phyloP scores from a whole-genome alignment of 1,140 invertebrate genomes.

The Drosophila nebulosa region DNA sequence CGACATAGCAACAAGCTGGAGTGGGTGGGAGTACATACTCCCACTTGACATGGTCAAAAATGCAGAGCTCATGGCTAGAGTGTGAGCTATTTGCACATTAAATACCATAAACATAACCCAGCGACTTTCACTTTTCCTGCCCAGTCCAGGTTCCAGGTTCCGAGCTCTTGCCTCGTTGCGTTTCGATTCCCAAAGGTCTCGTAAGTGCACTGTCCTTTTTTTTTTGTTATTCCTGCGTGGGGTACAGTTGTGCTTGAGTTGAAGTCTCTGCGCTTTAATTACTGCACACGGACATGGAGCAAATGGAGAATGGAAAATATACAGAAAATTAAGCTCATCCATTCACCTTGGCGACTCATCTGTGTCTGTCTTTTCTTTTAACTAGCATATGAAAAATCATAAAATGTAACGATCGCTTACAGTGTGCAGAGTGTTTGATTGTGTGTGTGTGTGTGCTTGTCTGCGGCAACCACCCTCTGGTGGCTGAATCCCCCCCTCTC shows the following conservation, averaged over 20 bases:
- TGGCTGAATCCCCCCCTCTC: background rate
- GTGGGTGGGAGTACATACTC: background rate
- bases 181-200: constrained; percentile 56
- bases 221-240: constrained; percentile 32
- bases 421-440: background rate
- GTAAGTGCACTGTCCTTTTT: constrained; percentile 68
- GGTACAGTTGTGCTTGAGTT: constrained; percentile 49
- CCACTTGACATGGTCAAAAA: constrained; percentile 3
- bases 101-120: constrained; percentile 61
- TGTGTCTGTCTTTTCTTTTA: constrained; percentile 5
- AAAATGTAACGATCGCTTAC: constrained; percentile 72
- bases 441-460: constrained; percentile 8
- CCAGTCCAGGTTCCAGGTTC: background rate
- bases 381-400: constrained; percentile 64
- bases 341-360: background rate
- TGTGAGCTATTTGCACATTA: constrained; percentile 75
- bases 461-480: constrained; percentile 28
- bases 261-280: constrained; percentile 1
- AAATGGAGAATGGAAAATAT: background rate
- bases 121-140: constrained; percentile 61
- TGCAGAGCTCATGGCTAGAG: constrained; percentile 31
- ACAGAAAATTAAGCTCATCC: constrained; percentile 14
- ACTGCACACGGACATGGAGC: background rate
- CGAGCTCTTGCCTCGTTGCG: background rate
- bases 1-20: constrained; percentile 11